Evolutionary conservation across 92 coral and sea anemone genomes (phyloP).

Genomic region (Zoanthus sociatus): DNA sequence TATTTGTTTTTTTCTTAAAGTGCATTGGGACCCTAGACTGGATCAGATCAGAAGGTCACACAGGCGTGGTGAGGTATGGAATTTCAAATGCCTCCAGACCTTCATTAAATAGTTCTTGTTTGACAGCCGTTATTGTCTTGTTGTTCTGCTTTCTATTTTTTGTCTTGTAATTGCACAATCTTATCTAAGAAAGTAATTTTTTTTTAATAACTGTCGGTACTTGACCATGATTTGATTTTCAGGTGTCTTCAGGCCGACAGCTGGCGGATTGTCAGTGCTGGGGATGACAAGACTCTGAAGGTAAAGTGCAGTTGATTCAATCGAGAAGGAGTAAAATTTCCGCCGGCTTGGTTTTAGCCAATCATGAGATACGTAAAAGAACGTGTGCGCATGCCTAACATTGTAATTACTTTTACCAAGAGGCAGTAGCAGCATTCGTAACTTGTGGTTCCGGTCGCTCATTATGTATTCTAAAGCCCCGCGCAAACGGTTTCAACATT

Average conservation of each 20-base stretch:
- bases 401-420: too few species aligned
- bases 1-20: constrained; percentile 41
- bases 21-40: constrained; percentile 98
- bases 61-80: constrained; percentile 96
- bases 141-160: too few species aligned
- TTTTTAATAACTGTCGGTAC: neutral
- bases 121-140: neutral
- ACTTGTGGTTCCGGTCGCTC: too few species aligned
- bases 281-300: constrained; percentile 99
- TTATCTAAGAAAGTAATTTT: too few species aligned
- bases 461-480: too few species aligned
- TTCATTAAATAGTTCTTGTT: neutral
- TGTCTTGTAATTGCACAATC: too few species aligned
- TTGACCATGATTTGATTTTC: neutral
- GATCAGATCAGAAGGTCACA: constrained; percentile 99
- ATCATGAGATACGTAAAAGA: too few species aligned
- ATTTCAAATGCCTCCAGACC: neutral
- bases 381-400: too few species aligned
- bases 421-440: too few species aligned
- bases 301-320: constrained; percentile 29
- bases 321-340: neutral
- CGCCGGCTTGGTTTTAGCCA: neutral
- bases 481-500: too few species aligned
- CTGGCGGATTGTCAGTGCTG: constrained; percentile 99
- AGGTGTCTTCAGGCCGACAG: constrained; percentile 99